These are phyloP conservation scores for Penaeus chinensis DNA, from an alignment of 1,140 invertebrate genomes.

Conservation along the genomic window DNA sequence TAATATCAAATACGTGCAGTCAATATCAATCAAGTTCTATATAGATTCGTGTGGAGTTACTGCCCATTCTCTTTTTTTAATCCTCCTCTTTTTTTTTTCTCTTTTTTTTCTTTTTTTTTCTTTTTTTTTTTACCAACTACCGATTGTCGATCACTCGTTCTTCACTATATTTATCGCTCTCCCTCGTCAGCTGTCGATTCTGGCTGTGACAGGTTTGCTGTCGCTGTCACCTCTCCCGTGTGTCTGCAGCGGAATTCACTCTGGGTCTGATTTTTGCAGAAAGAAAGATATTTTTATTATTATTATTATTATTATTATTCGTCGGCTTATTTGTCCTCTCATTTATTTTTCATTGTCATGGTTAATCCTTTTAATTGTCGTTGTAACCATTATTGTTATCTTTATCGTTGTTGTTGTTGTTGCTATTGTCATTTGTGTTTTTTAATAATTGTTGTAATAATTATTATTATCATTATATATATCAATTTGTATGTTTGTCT, in stretches of 20 bases:
- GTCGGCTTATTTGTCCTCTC: too few relatives aligned
- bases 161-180: background rate
- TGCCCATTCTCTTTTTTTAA: background rate
- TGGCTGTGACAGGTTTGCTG: too few relatives aligned
- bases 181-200: background rate
- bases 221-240: background rate
- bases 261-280: too few relatives aligned
- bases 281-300: too few relatives aligned
- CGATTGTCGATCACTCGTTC: background rate
- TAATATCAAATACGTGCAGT: too few relatives aligned
- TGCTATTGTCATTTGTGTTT: background rate
- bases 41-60: too few relatives aligned
- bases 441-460: background rate
- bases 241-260: background rate
- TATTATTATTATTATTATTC: too few relatives aligned
- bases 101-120: too few relatives aligned
- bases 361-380: too few relatives aligned
- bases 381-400: background rate
- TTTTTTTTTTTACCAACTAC: background rate
- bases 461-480: background rate
- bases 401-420: background rate
- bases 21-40: too few relatives aligned
- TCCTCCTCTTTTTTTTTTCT: background rate
- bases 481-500: too few relatives aligned
- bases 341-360: too few relatives aligned